Conservation (phyloP, 2,888 invertebrate genomes). For the Amiota communis region DNA sequence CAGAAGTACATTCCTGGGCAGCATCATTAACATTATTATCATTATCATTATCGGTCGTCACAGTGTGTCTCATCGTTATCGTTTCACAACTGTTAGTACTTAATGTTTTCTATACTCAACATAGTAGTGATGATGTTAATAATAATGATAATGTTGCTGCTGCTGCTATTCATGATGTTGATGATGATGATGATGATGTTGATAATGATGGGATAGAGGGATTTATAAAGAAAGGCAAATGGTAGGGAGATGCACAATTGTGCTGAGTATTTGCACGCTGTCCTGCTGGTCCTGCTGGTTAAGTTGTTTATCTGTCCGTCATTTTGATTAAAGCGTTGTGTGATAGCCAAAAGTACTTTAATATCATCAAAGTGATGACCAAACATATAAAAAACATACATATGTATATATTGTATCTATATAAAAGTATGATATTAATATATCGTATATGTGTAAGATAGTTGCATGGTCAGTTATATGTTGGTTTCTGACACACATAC, state of each 20-base stretch:
- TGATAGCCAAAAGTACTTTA: constrained; percentile 1
- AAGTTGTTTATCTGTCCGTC: background rate
- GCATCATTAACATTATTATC: constrained; percentile 7
- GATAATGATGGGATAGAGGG: too few relatives aligned
- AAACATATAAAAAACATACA: background rate
- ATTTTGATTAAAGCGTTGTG: constrained; percentile 11
- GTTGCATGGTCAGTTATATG: background rate
- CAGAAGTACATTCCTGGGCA: too few relatives aligned
- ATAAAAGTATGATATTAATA: background rate
- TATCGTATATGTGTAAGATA: background rate
- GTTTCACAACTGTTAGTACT: background rate
- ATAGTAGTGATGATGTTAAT: too few relatives aligned
- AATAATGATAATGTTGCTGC: too few relatives aligned
- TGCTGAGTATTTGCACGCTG: too few relatives aligned
- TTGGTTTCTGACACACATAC: background rate
- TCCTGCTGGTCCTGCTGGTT: background rate
- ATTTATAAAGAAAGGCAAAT: too few relatives aligned
- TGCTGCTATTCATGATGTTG: too few relatives aligned
- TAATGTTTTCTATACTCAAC: too few relatives aligned
- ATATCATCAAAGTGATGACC: background rate
- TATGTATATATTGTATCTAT: too few relatives aligned
- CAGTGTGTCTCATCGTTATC: background rate
- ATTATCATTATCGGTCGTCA: background rate
- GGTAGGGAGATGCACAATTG: too few relatives aligned
- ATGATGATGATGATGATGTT: too few relatives aligned